These are phyloP conservation scores for Pelvicachromis taeniatus DNA, from an alignment of 2,113 vertebrate species.

Conservation along the genomic window DNA sequence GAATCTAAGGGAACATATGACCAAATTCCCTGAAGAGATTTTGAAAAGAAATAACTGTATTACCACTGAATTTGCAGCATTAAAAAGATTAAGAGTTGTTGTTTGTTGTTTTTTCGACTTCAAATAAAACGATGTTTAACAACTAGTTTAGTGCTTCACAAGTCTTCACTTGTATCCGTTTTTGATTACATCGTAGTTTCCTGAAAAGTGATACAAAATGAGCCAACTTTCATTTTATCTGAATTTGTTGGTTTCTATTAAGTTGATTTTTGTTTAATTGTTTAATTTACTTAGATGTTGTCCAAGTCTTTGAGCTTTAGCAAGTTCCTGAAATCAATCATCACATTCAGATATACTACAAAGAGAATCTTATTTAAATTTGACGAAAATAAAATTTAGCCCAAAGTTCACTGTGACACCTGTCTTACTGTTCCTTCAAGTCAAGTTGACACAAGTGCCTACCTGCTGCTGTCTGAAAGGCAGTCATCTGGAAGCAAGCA, in stretches of 20 bases:
- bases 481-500: background rate
- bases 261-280: background rate
- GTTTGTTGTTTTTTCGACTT: background rate
- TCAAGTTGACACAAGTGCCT: constrained; percentile 19
- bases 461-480: background rate
- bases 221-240: background rate
- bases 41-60: background rate
- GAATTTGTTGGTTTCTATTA: background rate
- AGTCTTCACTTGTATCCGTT: background rate
- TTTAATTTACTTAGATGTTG: background rate
- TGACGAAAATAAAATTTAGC: background rate
- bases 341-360: background rate
- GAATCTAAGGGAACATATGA: background rate
- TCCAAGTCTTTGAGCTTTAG: background rate
- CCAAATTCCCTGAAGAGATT: background rate
- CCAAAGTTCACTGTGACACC: constrained; percentile 10
- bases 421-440: background rate
- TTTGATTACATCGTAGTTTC: background rate
- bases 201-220: background rate
- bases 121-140: background rate
- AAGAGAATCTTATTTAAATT: background rate
- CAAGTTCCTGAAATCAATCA: background rate
- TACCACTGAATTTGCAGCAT: background rate
- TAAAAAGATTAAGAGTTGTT: background rate
- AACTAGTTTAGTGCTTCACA: background rate